Evolutionary conservation across 2,888 invertebrate species (phyloP), one percentile per base, ranked within the genome.

Genomic region (Actias luna): DNA sequence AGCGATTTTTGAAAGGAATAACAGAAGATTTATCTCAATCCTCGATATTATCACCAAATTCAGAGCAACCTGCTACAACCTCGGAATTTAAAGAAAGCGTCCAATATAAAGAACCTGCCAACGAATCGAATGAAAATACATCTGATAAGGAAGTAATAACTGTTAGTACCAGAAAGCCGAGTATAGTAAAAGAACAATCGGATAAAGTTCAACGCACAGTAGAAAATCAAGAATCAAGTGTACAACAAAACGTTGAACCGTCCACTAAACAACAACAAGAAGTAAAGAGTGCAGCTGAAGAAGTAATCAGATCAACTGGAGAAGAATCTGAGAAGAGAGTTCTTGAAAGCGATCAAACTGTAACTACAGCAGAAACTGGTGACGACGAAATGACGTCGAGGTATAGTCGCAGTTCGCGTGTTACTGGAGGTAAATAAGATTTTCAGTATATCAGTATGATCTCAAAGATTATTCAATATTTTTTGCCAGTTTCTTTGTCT

Each of bases 341-440:
- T 68, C 61, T 68, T 65, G 72, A 67, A 69, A 85, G 72, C 81
- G 74, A 76, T 78, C 91, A 92, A 91, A 76, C 89, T 90, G 90
- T 87, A 84, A 86, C 85, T 83, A 66, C 83, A 55, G 84, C 83
- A 70, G 85, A 82, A 74, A 75, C 73, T 69, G 79, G 72, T 69
- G 89, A 87, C 78, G 89, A 84, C 82, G 91, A 92, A 67, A 93
- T 94, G 80, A 94, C 94, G 66, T 93, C 95, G 71, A 93, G 94
- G 76, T 94, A 93, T 78, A 93, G 93, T 87, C 93, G 94, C 82
- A 94, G 94, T 77, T 93, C 94, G 79, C 94, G 93, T 87, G 92
- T 93, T 59, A 93, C 94, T 78, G 94, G 94, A 93, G 94, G 94
- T 94, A 83, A 82, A 77, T 62, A 39, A 39, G 2, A 50, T 50